These are phyloP conservation scores for Coelopa pilipes DNA, from an alignment of 2,888 invertebrate species.

Conservation along the genomic window DNA sequence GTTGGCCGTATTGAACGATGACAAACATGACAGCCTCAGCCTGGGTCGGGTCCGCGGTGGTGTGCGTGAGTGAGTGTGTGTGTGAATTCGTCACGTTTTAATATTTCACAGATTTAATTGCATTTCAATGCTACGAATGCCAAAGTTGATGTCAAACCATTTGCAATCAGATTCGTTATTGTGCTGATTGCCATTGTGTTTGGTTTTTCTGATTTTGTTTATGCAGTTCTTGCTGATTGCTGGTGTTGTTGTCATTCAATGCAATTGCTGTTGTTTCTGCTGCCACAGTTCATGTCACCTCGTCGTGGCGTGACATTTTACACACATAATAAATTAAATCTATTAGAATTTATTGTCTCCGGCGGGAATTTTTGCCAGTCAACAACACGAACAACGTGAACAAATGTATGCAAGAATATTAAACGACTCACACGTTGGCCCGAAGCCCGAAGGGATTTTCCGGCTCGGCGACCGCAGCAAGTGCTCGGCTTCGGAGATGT, in stretches of 20 bases:
- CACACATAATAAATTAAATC: conserved; percentile 41
- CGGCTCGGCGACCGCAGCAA: too few relatives aligned
- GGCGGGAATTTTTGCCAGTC: background rate
- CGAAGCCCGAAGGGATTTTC: too few relatives aligned
- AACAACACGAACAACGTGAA: too few relatives aligned
- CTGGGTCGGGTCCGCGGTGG: background rate
- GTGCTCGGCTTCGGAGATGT: too few relatives aligned
- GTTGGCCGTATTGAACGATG: background rate
- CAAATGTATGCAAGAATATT: too few relatives aligned
- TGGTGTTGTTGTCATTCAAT: background rate
- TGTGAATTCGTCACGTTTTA: conserved; percentile 1
- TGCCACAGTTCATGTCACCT: conserved; percentile 28
- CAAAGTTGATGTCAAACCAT: conserved; percentile 3
- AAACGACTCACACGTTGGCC: too few relatives aligned
- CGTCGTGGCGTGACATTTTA: conserved; percentile 39
- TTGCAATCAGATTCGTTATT: conserved; percentile 4
- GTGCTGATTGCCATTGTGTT: conserved; percentile 4
- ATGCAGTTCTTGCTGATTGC: background rate
- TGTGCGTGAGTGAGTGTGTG: background rate
- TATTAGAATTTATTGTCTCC: conserved; percentile 37
- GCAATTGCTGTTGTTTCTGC: background rate
- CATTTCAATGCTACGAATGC: conserved; percentile 4
- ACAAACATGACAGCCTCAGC: background rate
- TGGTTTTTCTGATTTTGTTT: background rate
- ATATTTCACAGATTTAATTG: conserved; percentile 8